Evolutionary conservation across 2,888 invertebrate species (phyloP).

Genomic region (Icerya purchasi): DNA sequence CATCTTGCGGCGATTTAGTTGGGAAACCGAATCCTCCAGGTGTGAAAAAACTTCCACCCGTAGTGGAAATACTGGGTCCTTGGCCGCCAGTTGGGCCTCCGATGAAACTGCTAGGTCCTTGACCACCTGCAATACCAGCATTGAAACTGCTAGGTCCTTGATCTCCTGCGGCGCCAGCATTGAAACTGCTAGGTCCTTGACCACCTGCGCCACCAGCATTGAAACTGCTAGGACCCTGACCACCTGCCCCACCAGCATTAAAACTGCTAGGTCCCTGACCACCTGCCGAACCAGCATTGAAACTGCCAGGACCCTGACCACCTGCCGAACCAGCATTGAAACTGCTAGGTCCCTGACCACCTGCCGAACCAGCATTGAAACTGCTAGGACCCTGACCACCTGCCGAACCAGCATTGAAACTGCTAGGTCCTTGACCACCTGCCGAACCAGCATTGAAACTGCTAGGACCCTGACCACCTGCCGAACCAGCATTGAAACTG

Average conservation of each 20-base stretch:
- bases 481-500: constrained; percentile 15
- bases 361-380: constrained; percentile 14
- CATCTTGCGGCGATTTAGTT: constrained; percentile 19
- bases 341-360: constrained; percentile 16
- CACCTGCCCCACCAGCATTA: constrained; percentile 20
- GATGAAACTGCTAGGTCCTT: constrained; percentile 20
- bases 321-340: constrained; percentile 22
- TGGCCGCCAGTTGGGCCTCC: constrained; percentile 19
- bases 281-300: constrained; percentile 20
- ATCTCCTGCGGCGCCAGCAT: constrained; percentile 10
- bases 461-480: constrained; percentile 15
- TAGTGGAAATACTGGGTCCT: constrained; percentile 11
- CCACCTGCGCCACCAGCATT: constrained; percentile 7
- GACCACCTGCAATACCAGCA: constrained; percentile 15
- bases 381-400: constrained; percentile 12
- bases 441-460: constrained; percentile 10
- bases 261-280: constrained; percentile 21
- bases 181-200: constrained; percentile 13
- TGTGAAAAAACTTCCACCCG: constrained; percentile 22
- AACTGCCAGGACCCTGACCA: constrained; percentile 12
- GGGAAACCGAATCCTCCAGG: constrained; percentile 13
- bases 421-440: constrained; percentile 17
- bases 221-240: constrained; percentile 16
- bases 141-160: constrained; percentile 12
- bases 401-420: constrained; percentile 10